Percentiles rank a stretch among this genome's conserved stretches.
phyloP scores from a whole-genome alignment of 2,113 vertebrate species.

The Urocitellus parryii region DNA sequence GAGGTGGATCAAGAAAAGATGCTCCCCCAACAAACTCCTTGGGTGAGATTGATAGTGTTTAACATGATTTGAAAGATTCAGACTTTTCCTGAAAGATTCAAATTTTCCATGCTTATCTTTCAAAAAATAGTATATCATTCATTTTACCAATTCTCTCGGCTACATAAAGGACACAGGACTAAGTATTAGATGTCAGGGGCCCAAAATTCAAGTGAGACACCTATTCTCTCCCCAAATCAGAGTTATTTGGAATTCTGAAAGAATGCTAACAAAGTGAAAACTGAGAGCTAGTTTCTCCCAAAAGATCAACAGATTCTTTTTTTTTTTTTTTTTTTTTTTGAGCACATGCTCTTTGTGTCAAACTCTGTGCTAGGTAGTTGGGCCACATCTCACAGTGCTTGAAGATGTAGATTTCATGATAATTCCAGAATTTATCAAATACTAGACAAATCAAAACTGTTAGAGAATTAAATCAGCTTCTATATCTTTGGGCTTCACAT shows the following conservation, averaged over 20 bases:
- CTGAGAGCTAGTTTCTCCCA: background rate
- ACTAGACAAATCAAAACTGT: constrained; percentile 16
- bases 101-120: background rate
- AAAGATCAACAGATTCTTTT: background rate
- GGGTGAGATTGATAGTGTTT: background rate
- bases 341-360: background rate
- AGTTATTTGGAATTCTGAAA: background rate
- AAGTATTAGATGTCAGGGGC: background rate
- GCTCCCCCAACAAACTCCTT: background rate
- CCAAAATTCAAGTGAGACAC: background rate
- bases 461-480: background rate
- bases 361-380: background rate
- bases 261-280: background rate
- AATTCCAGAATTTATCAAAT: constrained; percentile 27
- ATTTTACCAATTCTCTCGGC: background rate
- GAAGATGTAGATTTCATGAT: background rate
- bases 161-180: background rate
- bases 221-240: background rate
- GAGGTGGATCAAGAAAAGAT: background rate
- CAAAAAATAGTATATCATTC: background rate
- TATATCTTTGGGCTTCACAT: background rate
- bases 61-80: background rate
- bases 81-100: background rate
- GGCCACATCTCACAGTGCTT: background rate
- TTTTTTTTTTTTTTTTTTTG: background rate